Evolutionary conservation across 37 sponge, comb jelly and placozoan species (phyloP).

Genomic region (Oopsacas minuta): DNA sequence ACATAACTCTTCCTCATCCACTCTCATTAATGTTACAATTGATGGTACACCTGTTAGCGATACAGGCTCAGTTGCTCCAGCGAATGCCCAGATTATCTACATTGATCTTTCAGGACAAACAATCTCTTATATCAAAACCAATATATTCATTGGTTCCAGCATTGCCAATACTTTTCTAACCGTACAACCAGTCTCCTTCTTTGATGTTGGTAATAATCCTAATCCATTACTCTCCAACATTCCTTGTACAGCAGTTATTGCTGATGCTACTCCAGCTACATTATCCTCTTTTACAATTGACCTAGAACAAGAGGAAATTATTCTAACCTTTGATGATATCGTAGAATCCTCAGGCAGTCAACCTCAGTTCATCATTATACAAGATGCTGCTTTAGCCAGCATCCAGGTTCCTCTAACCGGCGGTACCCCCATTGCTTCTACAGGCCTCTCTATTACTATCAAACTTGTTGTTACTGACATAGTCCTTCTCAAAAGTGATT

Average conservation of each 20-base stretch:
- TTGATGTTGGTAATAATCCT: slow-evolving; percentile 31
- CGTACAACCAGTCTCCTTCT: slow-evolving; percentile 29
- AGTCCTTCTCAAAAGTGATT: neutral
- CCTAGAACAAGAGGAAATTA: slow-evolving; percentile 28
- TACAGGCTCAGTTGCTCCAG: neutral
- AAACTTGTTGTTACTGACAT: neutral
- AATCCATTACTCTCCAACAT: neutral
- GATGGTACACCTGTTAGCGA: neutral
- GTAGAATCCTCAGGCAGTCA: slow-evolving; percentile 22
- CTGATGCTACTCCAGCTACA: slow-evolving; percentile 38
- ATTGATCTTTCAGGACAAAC: neutral
- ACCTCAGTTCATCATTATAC: neutral
- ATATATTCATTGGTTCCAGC: slow-evolving; percentile 23
- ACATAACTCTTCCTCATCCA: neutral
- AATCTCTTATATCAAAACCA: neutral
- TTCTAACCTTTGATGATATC: slow-evolving; percentile 67
- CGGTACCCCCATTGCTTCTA: slow-evolving; percentile 11
- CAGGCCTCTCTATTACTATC: neutral
- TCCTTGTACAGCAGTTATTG: slow-evolving; percentile 13
- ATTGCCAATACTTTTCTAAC: slow-evolving; percentile 49
- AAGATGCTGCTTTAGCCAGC: slow-evolving; percentile 7
- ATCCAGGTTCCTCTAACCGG: slow-evolving; percentile 8
- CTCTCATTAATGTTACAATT: neutral
- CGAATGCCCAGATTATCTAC: neutral
- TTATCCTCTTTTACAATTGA: slow-evolving; percentile 46